A percentile compares a stretch with the other conserved stretches of the same genome.
Evolutionary conservation across 2,113 vertebrate genomes (phyloP).

Genomic region (Sprattus sprattus): DNA sequence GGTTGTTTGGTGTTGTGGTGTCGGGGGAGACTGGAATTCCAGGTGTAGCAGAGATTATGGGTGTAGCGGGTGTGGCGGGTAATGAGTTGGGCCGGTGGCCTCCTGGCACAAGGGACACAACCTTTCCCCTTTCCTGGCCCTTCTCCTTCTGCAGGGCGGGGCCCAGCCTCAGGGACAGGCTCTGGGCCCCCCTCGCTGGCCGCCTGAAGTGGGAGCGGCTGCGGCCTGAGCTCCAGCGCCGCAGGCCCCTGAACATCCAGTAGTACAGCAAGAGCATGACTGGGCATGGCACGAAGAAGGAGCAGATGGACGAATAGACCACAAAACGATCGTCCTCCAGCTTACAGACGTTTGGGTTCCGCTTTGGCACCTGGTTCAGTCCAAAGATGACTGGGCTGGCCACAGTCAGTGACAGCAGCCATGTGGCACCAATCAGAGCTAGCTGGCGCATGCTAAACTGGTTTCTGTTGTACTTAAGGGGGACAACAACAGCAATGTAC

Average conservation of each 20-base stretch:
- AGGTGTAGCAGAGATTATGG: not conserved
- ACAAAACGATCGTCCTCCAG: constrained; percentile 72
- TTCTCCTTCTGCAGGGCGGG: constrained; percentile 50
- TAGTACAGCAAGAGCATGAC: constrained; percentile 74
- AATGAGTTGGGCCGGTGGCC: constrained; percentile 55
- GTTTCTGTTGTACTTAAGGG: constrained; percentile 74
- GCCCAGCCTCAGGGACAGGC: constrained; percentile 58
- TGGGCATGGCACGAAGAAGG: constrained; percentile 75
- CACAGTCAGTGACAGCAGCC: constrained; percentile 70
- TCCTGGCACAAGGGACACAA: constrained; percentile 42
- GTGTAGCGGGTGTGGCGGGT: constrained; percentile 31
- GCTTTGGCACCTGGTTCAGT: constrained; percentile 66
- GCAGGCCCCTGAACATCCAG: constrained; percentile 70
- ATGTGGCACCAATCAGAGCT: constrained; percentile 68
- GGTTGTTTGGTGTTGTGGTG: not conserved
- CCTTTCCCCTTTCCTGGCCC: constrained; percentile 39
- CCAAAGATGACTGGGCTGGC: constrained; percentile 74
- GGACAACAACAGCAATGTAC: constrained; percentile 72
- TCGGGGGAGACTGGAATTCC: not conserved
- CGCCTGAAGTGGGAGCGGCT: constrained; percentile 47
- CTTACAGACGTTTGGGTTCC: constrained; percentile 63
- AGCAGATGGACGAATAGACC: constrained; percentile 74
- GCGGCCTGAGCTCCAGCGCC: constrained; percentile 63
- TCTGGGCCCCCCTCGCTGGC: constrained; percentile 19
- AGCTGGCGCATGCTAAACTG: constrained; percentile 73